phyloP scores from a whole-genome alignment of 1,140 invertebrate genomes.

The Brachionus rubens region DNA sequence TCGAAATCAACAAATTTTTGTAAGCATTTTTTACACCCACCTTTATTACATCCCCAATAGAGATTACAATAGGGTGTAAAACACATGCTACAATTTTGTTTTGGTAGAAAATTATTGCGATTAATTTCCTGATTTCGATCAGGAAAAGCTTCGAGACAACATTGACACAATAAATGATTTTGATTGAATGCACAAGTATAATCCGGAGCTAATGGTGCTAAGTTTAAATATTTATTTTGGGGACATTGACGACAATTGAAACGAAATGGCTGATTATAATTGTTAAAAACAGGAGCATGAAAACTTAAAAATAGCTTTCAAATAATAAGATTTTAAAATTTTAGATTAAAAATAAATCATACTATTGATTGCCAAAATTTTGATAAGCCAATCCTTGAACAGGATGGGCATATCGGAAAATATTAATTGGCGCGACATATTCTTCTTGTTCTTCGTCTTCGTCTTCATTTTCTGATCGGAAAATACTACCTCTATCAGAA shows the following conservation, averaged over 20 bases:
- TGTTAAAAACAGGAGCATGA: constrained; percentile 52
- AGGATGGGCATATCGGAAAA: not conserved
- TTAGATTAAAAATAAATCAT: not conserved
- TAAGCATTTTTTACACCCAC: constrained; percentile 55
- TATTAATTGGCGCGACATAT: not conserved
- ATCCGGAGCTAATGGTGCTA: constrained; percentile 49
- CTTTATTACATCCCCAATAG: constrained; percentile 57
- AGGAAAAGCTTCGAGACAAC: constrained; percentile 56
- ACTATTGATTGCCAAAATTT: constrained; percentile 9
- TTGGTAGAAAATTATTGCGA: constrained; percentile 46
- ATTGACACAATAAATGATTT: constrained; percentile 56
- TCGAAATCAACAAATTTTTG: constrained; percentile 55
- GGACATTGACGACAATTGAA: constrained; percentile 8
- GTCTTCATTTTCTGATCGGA: constrained; percentile 47
- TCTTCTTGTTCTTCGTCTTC: constrained; percentile 48
- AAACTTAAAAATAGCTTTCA: constrained; percentile 50
- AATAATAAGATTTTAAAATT: not conserved
- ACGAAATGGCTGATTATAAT: constrained; percentile 38
- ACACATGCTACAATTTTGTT: constrained; percentile 54
- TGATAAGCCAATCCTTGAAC: not conserved
- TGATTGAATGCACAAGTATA: constrained; percentile 51
- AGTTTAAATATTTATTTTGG: constrained; percentile 50
- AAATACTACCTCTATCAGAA: not conserved
- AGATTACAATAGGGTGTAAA: constrained; percentile 55
- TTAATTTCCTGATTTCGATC: constrained; percentile 49